A percentile compares a stretch with the other conserved stretches of the same genome.
phyloP scores from a whole-genome alignment of 2,113 vertebrate genomes.

The Paradoxurus hermaphroditus region DNA sequence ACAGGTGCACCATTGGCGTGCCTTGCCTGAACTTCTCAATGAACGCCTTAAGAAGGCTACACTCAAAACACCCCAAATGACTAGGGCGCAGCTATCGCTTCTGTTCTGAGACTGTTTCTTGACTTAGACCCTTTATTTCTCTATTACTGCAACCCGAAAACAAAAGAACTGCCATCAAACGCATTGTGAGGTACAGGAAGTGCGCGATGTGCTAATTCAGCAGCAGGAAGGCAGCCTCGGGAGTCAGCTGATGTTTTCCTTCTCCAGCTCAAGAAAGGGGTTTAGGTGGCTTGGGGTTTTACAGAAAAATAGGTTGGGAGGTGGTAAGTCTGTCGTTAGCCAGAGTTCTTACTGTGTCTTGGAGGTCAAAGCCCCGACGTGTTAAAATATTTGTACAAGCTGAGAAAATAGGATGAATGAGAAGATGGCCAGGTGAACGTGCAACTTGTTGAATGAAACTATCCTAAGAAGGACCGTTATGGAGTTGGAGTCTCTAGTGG shows the following conservation, averaged over 20 bases:
- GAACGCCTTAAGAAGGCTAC: conserved; percentile 34
- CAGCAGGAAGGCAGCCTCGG: not conserved
- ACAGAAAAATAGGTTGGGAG: not conserved
- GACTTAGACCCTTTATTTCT: conserved; percentile 39
- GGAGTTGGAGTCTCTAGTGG: no score
- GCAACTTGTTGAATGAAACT: not conserved
- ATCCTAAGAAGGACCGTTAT: not conserved
- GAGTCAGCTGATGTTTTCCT: not conserved
- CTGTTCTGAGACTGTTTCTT: not conserved
- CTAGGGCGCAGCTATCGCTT: not conserved
- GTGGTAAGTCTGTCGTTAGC: not conserved
- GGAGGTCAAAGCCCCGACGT: not conserved
- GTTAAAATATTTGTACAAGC: not conserved
- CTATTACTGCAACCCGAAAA: conserved; percentile 38
- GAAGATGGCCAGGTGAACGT: not conserved
- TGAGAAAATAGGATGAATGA: not conserved
- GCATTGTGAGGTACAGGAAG: not conserved
- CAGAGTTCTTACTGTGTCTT: not conserved
- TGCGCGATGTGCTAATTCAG: not conserved
- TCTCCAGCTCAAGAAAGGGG: not conserved
- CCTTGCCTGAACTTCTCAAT: conserved; percentile 21
- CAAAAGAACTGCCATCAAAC: not conserved
- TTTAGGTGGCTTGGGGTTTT: not conserved
- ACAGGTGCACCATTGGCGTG: conserved; percentile 51
- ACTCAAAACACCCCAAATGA: not conserved